Percentiles rank a stretch among this genome's conserved stretches.
Evolutionary conservation across 2,888 invertebrate genomes (phyloP).

Genomic region (Metacarcinus magister): DNA sequence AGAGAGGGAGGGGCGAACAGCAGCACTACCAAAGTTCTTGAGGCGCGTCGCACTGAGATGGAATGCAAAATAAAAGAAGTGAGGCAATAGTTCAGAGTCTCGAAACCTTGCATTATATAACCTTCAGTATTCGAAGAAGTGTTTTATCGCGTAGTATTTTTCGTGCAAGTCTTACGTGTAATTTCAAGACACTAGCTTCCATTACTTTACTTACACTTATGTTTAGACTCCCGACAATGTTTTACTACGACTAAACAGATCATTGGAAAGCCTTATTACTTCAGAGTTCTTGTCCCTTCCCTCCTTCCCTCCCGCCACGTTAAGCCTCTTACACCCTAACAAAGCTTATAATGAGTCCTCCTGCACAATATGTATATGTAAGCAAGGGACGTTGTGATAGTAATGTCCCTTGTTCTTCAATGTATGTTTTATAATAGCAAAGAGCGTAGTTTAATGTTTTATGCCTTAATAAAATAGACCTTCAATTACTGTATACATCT

Average conservation of each 20-base stretch:
- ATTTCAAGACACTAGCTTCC: background rate
- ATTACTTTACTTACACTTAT: background rate
- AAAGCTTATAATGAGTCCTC: background rate
- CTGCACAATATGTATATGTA: no score
- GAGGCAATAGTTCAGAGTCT: background rate
- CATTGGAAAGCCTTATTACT: background rate
- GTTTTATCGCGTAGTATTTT: background rate
- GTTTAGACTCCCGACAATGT: background rate
- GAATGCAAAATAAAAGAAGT: conserved; percentile 19
- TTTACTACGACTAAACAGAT: background rate
- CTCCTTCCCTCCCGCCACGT: background rate
- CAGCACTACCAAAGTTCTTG: conserved; percentile 26
- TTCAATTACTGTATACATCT: background rate
- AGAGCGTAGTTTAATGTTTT: no score
- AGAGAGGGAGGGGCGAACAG: background rate
- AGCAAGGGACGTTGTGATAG: no score
- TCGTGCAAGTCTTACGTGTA: background rate
- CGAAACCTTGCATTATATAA: background rate
- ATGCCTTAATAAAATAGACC: background rate
- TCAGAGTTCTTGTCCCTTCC: background rate
- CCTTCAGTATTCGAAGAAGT: background rate
- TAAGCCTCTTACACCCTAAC: background rate
- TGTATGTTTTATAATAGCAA: no score
- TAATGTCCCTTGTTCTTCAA: no score
- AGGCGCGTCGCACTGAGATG: background rate